Evolutionary conservation across 2,113 vertebrate species (phyloP), one percentile per base, ranked within the genome.

Genomic region (Picathartes gymnocephalus): DNA sequence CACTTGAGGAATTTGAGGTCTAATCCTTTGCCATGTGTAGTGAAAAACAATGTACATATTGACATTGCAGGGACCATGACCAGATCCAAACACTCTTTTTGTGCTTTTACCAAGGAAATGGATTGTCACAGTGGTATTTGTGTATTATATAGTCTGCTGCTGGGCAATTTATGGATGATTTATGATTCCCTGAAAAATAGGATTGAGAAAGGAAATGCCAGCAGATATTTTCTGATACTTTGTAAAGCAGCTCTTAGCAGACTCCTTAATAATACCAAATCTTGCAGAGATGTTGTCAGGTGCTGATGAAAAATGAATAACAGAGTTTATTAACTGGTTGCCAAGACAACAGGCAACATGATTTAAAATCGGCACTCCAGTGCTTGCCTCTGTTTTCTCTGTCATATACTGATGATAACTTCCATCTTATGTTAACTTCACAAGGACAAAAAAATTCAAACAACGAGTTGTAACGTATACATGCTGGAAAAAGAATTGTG

Each of bases 341-440:
- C 92, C 95, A 56, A 27, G 97, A 96, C 95, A 97, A 97, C 95
- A n/a, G 70, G 73, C 81, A 92, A 66, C 50, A 73, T 88, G 73
- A 77, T 44, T 90, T 92, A 85, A 90, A 92, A 95, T 92, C 87
- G 45, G 39, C 70, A 44, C 86, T 95, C 87, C 35, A 39, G 39
- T 56, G 53, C 78, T 96, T 86, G 20, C 15, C 15, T 92, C 92
- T 94, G 71, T 66, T 80, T 97, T 65, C 50, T 84, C 19, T 44
- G 33, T 81, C 69, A 47, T 15, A 54, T 56, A 69, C 56, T 61
- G n/a, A 50, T 78, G 39, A 78, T 81, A 58, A 85, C 79, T 80
- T 85, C 78, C 73, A 35, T 95, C 65, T 72, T 92, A 30, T 72
- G 78, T 62, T 79, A 90, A 72, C 82, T 90, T 91, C 69, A 76